A percentile compares a stretch with the other conserved stretches of the same genome.
These are phyloP conservation scores for Elephas maximus DNA, from an alignment of 2,113 vertebrate genomes.

Conservation along the genomic window DNA sequence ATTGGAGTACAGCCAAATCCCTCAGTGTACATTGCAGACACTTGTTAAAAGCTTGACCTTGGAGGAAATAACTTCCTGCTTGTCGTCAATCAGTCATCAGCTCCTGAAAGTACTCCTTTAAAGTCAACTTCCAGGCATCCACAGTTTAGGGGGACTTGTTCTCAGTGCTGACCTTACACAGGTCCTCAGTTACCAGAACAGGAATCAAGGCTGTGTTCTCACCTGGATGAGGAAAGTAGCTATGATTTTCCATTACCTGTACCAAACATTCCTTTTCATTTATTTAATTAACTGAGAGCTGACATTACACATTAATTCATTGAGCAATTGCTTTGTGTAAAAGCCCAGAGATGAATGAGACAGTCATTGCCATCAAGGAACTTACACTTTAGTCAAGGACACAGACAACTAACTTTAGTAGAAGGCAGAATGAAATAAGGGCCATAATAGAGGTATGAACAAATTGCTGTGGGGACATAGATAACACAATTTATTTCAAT, in stretches of 20 bases:
- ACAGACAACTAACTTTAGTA: slow-evolving; percentile 52
- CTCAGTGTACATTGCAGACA: slow-evolving; percentile 45
- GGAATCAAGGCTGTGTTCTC: slow-evolving; percentile 58
- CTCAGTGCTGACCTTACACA: slow-evolving; percentile 50
- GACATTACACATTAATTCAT: slow-evolving; percentile 75
- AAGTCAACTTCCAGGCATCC: slow-evolving; percentile 31
- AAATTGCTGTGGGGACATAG: slow-evolving; percentile 52
- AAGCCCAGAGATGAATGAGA: slow-evolving; percentile 78
- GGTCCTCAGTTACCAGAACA: slow-evolving; percentile 37
- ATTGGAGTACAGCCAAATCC: slow-evolving; percentile 49
- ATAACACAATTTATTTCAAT: slow-evolving; percentile 71
- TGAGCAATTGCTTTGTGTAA: slow-evolving; percentile 75
- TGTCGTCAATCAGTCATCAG: slow-evolving; percentile 56
- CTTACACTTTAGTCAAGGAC: slow-evolving; percentile 73
- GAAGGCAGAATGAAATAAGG: slow-evolving; percentile 67
- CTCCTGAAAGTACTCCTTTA: slow-evolving; percentile 34
- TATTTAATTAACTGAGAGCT: slow-evolving; percentile 73
- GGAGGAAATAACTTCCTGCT: slow-evolving; percentile 43
- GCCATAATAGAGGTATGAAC: slow-evolving; percentile 43
- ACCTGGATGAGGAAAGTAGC: slow-evolving; percentile 69
- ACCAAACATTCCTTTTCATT: slow-evolving; percentile 72
- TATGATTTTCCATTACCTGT: slow-evolving; percentile 72
- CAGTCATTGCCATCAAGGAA: slow-evolving; percentile 63
- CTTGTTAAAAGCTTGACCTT: slow-evolving; percentile 71
- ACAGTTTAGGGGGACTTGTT: slow-evolving; percentile 22